Percentiles rank a stretch among this genome's conserved stretches.
Evolutionary conservation across 2,113 vertebrate species (phyloP).

Genomic region (Heliornis fulica): DNA sequence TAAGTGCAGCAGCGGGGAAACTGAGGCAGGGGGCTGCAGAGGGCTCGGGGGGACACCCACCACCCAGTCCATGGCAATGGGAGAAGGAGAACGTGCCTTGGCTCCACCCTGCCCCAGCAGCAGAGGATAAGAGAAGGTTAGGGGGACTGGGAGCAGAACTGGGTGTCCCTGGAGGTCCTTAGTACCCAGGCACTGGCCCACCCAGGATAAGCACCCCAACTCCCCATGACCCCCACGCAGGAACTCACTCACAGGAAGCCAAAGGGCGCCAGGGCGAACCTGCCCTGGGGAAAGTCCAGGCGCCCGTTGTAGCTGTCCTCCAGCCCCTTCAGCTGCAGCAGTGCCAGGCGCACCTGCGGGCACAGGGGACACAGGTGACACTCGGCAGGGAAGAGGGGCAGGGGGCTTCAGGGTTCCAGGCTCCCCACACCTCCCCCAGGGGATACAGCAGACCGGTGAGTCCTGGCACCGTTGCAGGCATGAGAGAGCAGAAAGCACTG

Average conservation of each 20-base stretch:
- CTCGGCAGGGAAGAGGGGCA: fast-evolving
- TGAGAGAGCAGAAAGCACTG: not conserved
- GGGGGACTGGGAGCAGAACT: not conserved
- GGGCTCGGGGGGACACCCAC: not conserved
- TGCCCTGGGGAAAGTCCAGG: constrained; percentile 74
- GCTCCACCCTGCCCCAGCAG: not conserved
- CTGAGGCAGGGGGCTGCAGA: not conserved
- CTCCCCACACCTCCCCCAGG: not conserved
- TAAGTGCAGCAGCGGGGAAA: not conserved
- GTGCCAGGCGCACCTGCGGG: constrained; percentile 82
- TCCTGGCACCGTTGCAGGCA: not conserved
- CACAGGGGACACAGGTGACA: not conserved
- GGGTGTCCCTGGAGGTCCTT: not conserved
- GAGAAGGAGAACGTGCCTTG: not conserved
- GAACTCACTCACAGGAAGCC: constrained; percentile 91
- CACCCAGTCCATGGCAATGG: fast-evolving
- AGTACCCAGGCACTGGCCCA: too few species aligned
- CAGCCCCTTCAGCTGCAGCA: constrained; percentile 92
- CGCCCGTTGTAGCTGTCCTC: constrained; percentile 86
- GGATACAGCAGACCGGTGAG: fast-evolving
- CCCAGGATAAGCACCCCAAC: not conserved
- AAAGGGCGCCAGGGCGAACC: constrained; percentile 81
- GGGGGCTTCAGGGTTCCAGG: not conserved
- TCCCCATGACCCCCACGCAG: not conserved
- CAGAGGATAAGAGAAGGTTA: not conserved